These are phyloP conservation scores for Grallaria varia DNA, from an alignment of 2,113 vertebrate genomes.

Conservation along the genomic window DNA sequence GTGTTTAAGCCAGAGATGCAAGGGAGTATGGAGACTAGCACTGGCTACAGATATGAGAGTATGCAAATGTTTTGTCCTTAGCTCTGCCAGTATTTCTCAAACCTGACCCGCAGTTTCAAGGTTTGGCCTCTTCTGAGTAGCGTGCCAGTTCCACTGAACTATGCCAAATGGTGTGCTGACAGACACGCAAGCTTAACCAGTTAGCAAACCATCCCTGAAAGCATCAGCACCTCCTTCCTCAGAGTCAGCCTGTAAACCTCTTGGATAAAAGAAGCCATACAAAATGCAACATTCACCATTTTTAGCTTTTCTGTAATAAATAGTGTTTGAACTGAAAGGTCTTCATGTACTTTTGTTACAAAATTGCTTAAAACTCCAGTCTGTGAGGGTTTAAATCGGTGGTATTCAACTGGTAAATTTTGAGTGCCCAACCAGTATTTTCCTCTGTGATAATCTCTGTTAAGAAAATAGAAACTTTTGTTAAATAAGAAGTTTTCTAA, in stretches of 20 bases:
- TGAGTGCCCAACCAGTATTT: background rate
- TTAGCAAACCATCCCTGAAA: background rate
- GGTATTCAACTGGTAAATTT: background rate
- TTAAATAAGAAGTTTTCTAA: background rate
- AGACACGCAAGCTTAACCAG: background rate
- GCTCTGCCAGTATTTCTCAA: background rate
- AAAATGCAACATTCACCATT: background rate
- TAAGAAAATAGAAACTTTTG: background rate
- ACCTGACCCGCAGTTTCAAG: accelerated
- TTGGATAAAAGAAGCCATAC: background rate
- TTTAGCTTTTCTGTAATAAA: background rate
- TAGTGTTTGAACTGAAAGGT: background rate
- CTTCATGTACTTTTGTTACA: background rate
- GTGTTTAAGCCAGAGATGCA: background rate
- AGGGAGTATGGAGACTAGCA: background rate
- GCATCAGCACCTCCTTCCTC: background rate
- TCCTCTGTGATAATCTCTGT: background rate
- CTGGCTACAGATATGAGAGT: background rate
- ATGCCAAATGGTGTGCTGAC: background rate
- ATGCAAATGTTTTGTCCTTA: background rate
- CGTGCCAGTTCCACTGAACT: background rate
- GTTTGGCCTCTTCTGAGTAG: background rate
- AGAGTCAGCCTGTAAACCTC: background rate
- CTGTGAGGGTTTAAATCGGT: background rate
- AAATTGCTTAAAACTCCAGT: background rate